Evolutionary conservation across 1,140 invertebrate genomes (phyloP), one percentile per base, ranked within the genome.

Genomic region (Procambarus virginalis): DNA sequence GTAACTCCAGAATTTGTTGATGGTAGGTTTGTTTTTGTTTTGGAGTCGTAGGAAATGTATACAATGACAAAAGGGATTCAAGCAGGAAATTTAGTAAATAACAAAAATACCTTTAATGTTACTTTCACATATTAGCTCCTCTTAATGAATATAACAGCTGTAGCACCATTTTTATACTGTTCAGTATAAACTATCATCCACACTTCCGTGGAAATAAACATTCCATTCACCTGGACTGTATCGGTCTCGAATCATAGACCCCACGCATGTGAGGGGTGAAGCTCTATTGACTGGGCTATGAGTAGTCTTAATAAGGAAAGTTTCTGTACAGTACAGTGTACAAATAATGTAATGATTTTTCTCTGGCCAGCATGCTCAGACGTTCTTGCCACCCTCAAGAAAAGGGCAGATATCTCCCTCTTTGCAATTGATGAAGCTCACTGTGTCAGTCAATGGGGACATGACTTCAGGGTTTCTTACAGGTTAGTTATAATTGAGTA

Each of bases 341-440:
- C 34, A 34, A 34, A 34, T 34, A 34, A 34, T 34, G 34, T 34
- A 55, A 8, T 1, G 2, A 4, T 55, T 78, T 78, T n/a, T 34
- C 34, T 58, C 2, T 20, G 46, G 46, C 22, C 84, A 90, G 89
- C 89, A 2, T 84, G 83, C 64, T 48, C 46, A 58, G 73, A 87
- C 22, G 73, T 93, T 10, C 79, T 92, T 51, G 92, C 82, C 8
- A 48, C 73, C 10, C 77, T 91, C 17, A 93, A 93, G 94, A 95
- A 46, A 93, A 95, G 95, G 92, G 95, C 96, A 90, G 96, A 96
- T 92, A 93, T 98, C 3, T 96, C 96, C 6, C 96, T 97, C 93
- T 95, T 99, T 92, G 96, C 98, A 58, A 95, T 98, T 77, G 97
- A 98, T 94, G 96, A 97, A 94, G 96, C 96, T 75, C 96, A 97